Conservation (phyloP, 2,888 invertebrate genomes). For the Penaeus monodon region DNA sequence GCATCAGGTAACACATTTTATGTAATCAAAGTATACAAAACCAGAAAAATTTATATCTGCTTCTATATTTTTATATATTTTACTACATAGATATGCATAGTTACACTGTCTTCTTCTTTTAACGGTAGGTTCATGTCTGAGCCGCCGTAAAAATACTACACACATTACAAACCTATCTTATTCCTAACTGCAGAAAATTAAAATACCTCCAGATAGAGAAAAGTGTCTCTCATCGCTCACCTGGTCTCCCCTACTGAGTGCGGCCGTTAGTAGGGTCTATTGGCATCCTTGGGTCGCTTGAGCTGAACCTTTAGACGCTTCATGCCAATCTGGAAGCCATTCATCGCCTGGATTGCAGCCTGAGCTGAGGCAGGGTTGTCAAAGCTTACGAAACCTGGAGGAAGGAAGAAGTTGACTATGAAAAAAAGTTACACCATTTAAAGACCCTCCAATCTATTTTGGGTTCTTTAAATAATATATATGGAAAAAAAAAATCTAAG, state of each 20-base stretch:
- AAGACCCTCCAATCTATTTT: too few relatives aligned
- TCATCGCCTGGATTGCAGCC: constrained; percentile 99
- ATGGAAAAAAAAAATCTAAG: too few relatives aligned
- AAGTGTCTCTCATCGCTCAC: background rate
- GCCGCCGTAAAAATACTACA: too few relatives aligned
- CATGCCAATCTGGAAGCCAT: constrained; percentile 99
- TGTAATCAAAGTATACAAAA: too few relatives aligned
- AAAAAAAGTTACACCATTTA: background rate
- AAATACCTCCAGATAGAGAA: background rate
- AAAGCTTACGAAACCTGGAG: constrained; percentile 97
- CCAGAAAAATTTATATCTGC: too few relatives aligned
- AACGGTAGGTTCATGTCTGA: too few relatives aligned
- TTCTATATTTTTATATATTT: too few relatives aligned
- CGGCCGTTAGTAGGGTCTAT: constrained; percentile 88
- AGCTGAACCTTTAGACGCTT: constrained; percentile 99
- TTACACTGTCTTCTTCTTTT: too few relatives aligned
- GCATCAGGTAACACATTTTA: too few relatives aligned
- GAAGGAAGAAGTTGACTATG: constrained; percentile 36
- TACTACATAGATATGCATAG: background rate
- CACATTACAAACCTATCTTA: background rate
- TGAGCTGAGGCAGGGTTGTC: constrained; percentile 98
- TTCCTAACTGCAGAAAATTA: background rate
- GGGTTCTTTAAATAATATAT: too few relatives aligned
- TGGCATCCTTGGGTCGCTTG: constrained; percentile 98
- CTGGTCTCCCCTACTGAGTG: constrained; percentile 60